Evolutionary conservation across 2,888 invertebrate genomes (phyloP), one percentile per base, ranked within the genome.

Genomic region (Nomada goodeniana): DNA sequence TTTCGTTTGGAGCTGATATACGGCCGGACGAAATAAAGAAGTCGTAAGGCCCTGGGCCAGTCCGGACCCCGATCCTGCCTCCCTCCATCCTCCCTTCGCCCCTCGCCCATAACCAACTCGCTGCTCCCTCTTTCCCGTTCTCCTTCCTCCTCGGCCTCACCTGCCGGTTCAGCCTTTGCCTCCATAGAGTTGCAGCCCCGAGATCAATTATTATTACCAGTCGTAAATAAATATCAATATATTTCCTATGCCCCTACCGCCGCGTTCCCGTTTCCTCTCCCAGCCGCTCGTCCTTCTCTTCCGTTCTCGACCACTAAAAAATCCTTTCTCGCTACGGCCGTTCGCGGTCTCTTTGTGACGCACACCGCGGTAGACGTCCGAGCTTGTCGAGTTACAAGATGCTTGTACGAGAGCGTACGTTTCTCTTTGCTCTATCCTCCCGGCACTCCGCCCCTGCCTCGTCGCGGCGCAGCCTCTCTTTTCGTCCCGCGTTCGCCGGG

Each of bases 211-310:
- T 91, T 91, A 90, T 89, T 89, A 90, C 89, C 90, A 84, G 87
- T 90, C 89, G 86, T 91, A 91, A 91, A 91, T 89, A 91, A 91
- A 91, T 91, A 91, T 91, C 89, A 90, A 87, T 90, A 88, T 85
- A 86, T 88, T 85, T 85, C 72, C 84, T 86, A 74, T 82, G 78
- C 79, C 80, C 67, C 85, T 83, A 80, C 84, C 80, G 52, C 67
- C 69, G 36, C 61, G 18, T 57, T 71, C 75, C 65, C 44, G 44
- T 50, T 68, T 36, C 47, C 52, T 26, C 59, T 61, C 65, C 29
- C 36, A 23, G 15, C 50, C 2, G n/a, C 42, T 55, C 63, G 23
- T 67, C 36, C 55, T 61, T 59, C 55, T 47, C 55, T 42, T 55
- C 53, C 73, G 65, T 55, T 82, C 70, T 61, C 81, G 80, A 83